Base-by-base conservation (phyloP, 1,140 invertebrate genomes). In the Aphelenchoides fujianensis region DNA sequence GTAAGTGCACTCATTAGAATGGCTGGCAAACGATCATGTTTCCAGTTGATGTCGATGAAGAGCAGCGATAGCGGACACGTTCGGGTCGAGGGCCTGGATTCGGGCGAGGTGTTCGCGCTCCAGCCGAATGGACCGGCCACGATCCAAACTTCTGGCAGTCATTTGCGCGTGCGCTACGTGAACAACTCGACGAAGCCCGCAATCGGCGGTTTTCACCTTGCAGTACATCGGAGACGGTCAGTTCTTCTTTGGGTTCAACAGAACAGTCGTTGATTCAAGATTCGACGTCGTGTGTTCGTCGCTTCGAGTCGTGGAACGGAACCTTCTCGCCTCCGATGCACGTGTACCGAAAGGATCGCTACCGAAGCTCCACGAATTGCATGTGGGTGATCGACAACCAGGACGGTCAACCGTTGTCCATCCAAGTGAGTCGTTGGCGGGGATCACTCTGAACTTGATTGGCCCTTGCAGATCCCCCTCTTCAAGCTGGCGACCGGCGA, bases 221-320 rank as follows among this genome's bases (percentile, higher is more conserved):
- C 70, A 71, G 7, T 72, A 71, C 36, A 48, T 53, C 9, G 31
- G 27, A 9, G 69, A 71, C 52, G 68, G 68, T 72, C 41, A 52
- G 41, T 27, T 12, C 31, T 9, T 23, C 31, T 72, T n/a, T n/a
- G n/a, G n/a, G n/a, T n/a, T n/a, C n/a, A n/a, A 9, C 23, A 27
- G 12, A 16, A 16, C 0, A 0, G 67, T 70, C 19, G 19, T 35
- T 70, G 23, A 31, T 70, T 23, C n/a, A n/a, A 72, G 70, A 72
- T 5, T 28, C 69, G 9, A 54, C 69, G 48, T 35, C 70, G n/a
- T 72, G 70, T 37, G 34, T 72, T 32, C 37, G 52, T 31, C 32
- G 34, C 34, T 72, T 74, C 52, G 70, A 53, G 30, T 74, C 70
- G 30, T 72, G 70, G 70, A 72, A 72, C 72, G 70, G 70, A 3